Evolutionary conservation across 1,140 invertebrate species (phyloP).

Genomic region (Apis florea): DNA sequence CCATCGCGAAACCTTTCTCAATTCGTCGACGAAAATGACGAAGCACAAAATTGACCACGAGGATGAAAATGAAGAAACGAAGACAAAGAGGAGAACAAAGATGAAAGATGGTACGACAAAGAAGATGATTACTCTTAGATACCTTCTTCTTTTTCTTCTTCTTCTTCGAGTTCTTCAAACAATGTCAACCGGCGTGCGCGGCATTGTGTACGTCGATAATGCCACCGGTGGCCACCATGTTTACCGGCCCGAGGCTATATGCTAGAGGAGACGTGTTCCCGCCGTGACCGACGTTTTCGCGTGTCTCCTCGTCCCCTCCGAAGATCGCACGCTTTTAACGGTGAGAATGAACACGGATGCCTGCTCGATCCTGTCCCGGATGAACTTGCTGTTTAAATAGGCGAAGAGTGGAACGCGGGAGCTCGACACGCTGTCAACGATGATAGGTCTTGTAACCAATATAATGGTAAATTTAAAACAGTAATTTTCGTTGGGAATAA

Average conservation of each 20-base stretch:
- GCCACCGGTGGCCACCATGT: constrained; percentile 53
- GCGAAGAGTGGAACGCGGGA: too few relatives aligned
- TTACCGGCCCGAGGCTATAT: constrained; percentile 35
- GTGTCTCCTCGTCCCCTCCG: background rate
- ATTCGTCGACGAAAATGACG: constrained; percentile 40
- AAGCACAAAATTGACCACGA: background rate
- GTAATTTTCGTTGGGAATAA: too few relatives aligned
- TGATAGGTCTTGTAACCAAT: too few relatives aligned
- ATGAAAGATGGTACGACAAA: background rate
- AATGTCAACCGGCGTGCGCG: constrained; percentile 68
- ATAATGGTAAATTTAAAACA: too few relatives aligned
- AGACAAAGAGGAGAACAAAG: background rate
- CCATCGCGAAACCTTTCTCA: constrained; percentile 64
- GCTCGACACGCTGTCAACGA: too few relatives aligned
- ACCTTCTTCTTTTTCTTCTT: background rate
- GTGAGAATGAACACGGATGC: constrained; percentile 26
- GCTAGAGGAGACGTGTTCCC: constrained; percentile 20
- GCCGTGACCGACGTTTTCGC: constrained; percentile 29
- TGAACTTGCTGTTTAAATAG: background rate
- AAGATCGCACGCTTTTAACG: constrained; percentile 9
- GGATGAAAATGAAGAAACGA: background rate
- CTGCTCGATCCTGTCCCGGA: background rate
- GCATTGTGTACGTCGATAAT: constrained; percentile 62
- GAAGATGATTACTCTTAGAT: constrained; percentile 20
- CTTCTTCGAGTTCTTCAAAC: constrained; percentile 70